These are phyloP conservation scores for Oncorhynchus gorbuscha DNA, from an alignment of 2,113 vertebrate genomes.

Conservation along the genomic window DNA sequence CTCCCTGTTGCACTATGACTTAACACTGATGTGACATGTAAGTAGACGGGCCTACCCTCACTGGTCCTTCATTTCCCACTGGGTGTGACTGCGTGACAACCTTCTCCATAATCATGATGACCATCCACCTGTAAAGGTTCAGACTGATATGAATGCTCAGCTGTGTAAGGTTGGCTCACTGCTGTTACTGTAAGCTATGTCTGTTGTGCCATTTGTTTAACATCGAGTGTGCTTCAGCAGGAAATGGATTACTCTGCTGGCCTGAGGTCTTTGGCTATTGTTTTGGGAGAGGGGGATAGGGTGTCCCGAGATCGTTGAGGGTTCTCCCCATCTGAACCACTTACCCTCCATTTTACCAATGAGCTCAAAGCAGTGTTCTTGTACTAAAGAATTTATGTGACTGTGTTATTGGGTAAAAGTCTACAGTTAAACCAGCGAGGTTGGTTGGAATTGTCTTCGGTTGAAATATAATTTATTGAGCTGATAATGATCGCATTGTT, in stretches of 20 bases:
- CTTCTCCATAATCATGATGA: conserved; percentile 49
- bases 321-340: no score
- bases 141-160: neutral
- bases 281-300: neutral
- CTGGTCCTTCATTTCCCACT: conserved; percentile 33
- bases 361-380: neutral
- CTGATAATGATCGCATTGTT: conserved; percentile 44
- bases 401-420: neutral
- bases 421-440: neutral
- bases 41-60: conserved; percentile 46
- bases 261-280: neutral
- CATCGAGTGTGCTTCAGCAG: neutral
- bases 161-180: neutral
- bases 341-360: no score
- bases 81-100: conserved; percentile 44
- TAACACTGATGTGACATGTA: conserved; percentile 38
- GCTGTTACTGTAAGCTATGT: neutral
- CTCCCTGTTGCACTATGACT: conserved; percentile 35
- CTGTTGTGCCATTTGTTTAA: neutral
- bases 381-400: neutral
- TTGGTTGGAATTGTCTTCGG: conserved; percentile 44
- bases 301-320: neutral
- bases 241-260: neutral
- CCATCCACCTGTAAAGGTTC: neutral
- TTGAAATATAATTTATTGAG: conserved; percentile 38